Percentiles rank a stretch among this genome's conserved stretches.
These are phyloP conservation scores for Scatophagus argus DNA, from an alignment of 2,113 vertebrate genomes.

Conservation along the genomic window DNA sequence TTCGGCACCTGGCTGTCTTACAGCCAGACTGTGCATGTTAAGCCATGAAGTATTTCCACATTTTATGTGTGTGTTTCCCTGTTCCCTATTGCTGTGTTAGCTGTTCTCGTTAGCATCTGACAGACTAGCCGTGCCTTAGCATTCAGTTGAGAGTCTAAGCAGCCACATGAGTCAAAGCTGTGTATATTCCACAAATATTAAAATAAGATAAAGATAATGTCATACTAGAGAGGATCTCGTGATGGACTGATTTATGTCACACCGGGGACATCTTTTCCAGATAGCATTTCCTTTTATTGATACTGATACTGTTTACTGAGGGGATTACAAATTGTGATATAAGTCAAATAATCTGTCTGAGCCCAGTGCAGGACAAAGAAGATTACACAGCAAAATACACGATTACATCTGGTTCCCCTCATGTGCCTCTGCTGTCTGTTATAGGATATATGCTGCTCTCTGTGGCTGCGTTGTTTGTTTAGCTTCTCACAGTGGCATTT, in stretches of 20 bases:
- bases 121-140: constrained; percentile 10
- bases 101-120: constrained; percentile 2
- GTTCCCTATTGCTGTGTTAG: background rate
- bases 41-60: background rate
- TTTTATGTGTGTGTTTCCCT: background rate
- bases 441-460: constrained; percentile 4
- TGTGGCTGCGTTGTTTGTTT: constrained; percentile 29
- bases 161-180: background rate
- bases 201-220: constrained; percentile 6
- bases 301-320: constrained; percentile 33
- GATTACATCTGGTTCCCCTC: constrained; percentile 30
- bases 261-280: constrained; percentile 1
- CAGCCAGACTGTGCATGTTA: background rate
- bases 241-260: constrained; percentile 12
- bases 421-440: background rate
- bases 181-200: background rate
- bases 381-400: constrained; percentile 54
- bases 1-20: background rate
- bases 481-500: constrained; percentile 28
- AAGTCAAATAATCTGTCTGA: constrained; percentile 58
- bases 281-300: constrained; percentile 44
- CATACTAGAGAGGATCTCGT: background rate
- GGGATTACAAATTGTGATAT: constrained; percentile 59
- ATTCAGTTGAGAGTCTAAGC: background rate
- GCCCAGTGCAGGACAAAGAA: constrained; percentile 48